These are phyloP conservation scores for Gopherus flavomarginatus DNA, from an alignment of 2,113 vertebrate genomes.

Conservation along the genomic window DNA sequence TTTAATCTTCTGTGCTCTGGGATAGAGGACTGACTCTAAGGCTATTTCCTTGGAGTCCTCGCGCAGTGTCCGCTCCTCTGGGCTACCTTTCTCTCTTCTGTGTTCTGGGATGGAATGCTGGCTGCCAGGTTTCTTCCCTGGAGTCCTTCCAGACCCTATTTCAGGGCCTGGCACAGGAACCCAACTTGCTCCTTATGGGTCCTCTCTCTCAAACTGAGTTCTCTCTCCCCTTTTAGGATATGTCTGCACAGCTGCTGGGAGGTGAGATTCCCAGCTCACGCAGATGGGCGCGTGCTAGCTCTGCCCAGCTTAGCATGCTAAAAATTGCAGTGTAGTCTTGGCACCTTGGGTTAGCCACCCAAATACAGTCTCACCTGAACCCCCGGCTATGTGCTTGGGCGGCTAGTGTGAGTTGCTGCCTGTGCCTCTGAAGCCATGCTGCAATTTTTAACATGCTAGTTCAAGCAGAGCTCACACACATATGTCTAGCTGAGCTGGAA, in stretches of 20 bases:
- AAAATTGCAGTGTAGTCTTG: neutral
- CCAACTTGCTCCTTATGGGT: neutral
- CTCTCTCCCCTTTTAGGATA: no score
- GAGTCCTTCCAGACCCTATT: neutral
- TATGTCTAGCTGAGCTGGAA: neutral
- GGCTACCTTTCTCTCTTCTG: no score
- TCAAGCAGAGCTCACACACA: neutral
- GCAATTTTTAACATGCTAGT: neutral
- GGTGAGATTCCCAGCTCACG: neutral
- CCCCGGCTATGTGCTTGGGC: neutral
- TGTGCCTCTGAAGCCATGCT: neutral
- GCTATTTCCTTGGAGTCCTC: no score
- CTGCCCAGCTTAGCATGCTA: neutral
- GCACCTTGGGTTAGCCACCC: neutral
- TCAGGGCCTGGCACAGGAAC: neutral
- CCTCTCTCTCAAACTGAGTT: neutral
- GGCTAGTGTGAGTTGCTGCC: neutral
- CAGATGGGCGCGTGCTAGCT: neutral
- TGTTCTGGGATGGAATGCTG: no score
- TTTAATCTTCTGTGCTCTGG: neutral
- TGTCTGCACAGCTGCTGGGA: neutral
- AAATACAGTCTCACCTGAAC: neutral
- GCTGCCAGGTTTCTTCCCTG: neutral
- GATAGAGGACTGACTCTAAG: neutral
- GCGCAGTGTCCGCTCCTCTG: no score